These are phyloP conservation scores for Bubalus kerabau DNA, from an alignment of 2,113 vertebrate genomes.

Conservation along the genomic window DNA sequence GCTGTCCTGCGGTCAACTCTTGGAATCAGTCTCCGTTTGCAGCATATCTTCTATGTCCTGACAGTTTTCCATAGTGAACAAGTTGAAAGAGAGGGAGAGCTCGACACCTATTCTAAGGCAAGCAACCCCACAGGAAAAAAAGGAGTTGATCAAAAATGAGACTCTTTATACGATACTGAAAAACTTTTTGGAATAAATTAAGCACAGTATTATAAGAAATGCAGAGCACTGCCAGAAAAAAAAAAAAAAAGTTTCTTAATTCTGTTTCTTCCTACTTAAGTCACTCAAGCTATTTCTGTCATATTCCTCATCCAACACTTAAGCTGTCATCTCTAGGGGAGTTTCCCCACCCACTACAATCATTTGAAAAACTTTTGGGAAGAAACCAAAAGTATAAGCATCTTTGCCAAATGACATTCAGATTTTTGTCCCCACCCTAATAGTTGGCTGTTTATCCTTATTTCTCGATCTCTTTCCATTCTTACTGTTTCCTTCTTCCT, in stretches of 20 bases:
- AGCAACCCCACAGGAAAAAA: not conserved
- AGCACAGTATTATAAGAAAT: not conserved
- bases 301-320: conserved; percentile 42
- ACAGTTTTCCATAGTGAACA: not conserved
- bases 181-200: not conserved
- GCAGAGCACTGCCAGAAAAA: not conserved
- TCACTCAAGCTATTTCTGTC: conserved; percentile 14
- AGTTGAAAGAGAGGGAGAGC: not conserved
- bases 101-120: not conserved
- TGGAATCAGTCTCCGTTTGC: not conserved
- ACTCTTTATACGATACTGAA: not conserved
- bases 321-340: conserved; percentile 31
- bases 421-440: conserved; percentile 41
- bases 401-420: conserved; percentile 38
- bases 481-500: not conserved
- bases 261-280: conserved; percentile 24
- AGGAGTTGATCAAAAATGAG: not conserved
- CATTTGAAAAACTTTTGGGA: conserved; percentile 31
- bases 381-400: conserved; percentile 38
- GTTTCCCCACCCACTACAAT: conserved; percentile 37
- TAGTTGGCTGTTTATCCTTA: not conserved
- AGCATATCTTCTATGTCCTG: not conserved
- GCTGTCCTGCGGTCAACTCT: not conserved
- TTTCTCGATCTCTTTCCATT: not conserved
- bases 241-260: not conserved